Conservation (phyloP, 2,797 vertebrate species). For the Paguma larvata region DNA sequence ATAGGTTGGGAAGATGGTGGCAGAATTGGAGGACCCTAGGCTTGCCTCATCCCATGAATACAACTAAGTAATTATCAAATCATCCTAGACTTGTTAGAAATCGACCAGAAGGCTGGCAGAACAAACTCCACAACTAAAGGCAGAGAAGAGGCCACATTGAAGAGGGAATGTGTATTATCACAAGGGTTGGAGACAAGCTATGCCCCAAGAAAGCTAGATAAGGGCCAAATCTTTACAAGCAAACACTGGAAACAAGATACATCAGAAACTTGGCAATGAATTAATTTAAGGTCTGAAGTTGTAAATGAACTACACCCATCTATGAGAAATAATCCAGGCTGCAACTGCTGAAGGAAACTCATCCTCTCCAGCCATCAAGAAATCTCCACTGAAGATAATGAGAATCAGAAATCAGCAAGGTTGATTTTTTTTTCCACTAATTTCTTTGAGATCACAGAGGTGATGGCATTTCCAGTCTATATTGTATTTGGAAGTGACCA, state of each 20-base stretch:
- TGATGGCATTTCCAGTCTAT: neutral
- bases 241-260: neutral
- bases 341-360: neutral
- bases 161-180: neutral
- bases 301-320: neutral
- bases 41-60: neutral
- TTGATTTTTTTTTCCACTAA: neutral
- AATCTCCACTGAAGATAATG: neutral
- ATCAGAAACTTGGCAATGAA: conserved; percentile 28
- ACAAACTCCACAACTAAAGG: neutral
- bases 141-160: neutral
- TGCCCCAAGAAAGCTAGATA: neutral
- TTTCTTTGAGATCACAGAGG: conserved; percentile 35
- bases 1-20: neutral
- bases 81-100: neutral
- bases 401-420: neutral
- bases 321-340: conserved; percentile 10
- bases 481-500: neutral
- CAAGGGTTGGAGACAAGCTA: neutral
- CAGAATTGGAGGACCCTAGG: neutral
- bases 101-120: neutral
- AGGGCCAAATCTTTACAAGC: neutral
- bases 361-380: neutral
- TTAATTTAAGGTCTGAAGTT: neutral
- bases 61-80: neutral